These are phyloP conservation scores for Sebastes diaconus DNA, from an alignment of 2,797 vertebrate genomes.

Conservation along the genomic window DNA sequence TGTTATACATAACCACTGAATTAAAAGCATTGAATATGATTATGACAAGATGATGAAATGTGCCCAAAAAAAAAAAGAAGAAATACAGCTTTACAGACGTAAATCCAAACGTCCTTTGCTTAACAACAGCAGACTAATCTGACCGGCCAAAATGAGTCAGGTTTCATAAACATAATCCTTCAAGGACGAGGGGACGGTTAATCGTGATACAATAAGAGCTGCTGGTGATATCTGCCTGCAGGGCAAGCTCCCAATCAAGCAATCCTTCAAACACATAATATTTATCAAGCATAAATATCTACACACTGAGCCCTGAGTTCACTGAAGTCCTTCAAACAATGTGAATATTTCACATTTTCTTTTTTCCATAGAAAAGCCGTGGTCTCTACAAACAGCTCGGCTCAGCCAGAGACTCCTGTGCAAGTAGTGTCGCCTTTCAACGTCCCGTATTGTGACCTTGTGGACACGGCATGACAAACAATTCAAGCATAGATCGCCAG, in stretches of 20 bases:
- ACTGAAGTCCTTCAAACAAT: slow-evolving; percentile 55
- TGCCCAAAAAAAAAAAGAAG: background rate
- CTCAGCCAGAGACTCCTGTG: slow-evolving; percentile 39
- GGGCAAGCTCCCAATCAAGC: slow-evolving; percentile 3
- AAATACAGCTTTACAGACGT: background rate
- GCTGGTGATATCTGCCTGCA: slow-evolving; percentile 13
- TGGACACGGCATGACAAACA: background rate
- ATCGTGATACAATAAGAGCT: slow-evolving; percentile 6
- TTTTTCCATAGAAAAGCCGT: background rate
- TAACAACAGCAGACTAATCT: background rate
- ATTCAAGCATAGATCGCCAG: background rate
- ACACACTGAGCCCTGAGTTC: slow-evolving; percentile 67
- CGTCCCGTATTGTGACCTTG: slow-evolving; percentile 5
- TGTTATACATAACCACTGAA: background rate
- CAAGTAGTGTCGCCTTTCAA: slow-evolving; percentile 24
- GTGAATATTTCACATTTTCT: slow-evolving; percentile 42
- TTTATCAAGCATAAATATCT: slow-evolving; percentile 44
- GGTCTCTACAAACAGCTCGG: slow-evolving; percentile 17
- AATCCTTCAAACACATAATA: slow-evolving; percentile 57
- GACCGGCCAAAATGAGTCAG: background rate
- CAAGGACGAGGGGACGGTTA: slow-evolving; percentile 44
- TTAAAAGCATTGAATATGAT: background rate
- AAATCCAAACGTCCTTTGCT: background rate
- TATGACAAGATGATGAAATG: slow-evolving; percentile 17
- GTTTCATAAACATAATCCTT: slow-evolving; percentile 40